phyloP scores from a whole-genome alignment of 2,797 vertebrate genomes.

The Channallabes apus region DNA sequence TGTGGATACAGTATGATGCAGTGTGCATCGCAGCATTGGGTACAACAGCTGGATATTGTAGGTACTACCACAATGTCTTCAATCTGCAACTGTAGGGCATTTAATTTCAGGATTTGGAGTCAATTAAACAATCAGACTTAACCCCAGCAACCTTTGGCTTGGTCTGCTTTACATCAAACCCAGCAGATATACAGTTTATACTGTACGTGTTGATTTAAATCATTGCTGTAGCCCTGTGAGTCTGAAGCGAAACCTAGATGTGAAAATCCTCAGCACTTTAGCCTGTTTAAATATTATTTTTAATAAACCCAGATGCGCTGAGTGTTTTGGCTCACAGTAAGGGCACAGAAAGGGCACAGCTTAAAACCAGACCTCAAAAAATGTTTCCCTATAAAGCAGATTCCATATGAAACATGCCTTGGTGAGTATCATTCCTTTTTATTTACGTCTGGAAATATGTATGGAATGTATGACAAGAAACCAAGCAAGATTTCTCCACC shows the following conservation, averaged over 20 bases:
- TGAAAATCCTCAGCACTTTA: neutral
- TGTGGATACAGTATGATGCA: neutral
- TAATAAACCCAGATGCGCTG: neutral
- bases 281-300: constrained; percentile 5
- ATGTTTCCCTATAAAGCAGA: neutral
- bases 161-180: neutral
- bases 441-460: neutral
- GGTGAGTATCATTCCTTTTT: neutral
- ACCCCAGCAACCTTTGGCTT: neutral
- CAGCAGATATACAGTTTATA: neutral
- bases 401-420: too few species aligned
- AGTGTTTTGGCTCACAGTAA: neutral
- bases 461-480: neutral
- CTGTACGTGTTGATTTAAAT: neutral
- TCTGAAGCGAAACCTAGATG: neutral
- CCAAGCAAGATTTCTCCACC: neutral
- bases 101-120: neutral
- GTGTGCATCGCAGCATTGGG: neutral
- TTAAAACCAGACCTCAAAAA: too few species aligned
- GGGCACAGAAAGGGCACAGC: too few species aligned
- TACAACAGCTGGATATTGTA: neutral
- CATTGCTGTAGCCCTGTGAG: neutral
- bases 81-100: neutral
- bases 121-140: neutral
- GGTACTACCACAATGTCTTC: neutral